Base-by-base conservation (phyloP, 2,888 invertebrate species). In the Magallana nippona region DNA sequence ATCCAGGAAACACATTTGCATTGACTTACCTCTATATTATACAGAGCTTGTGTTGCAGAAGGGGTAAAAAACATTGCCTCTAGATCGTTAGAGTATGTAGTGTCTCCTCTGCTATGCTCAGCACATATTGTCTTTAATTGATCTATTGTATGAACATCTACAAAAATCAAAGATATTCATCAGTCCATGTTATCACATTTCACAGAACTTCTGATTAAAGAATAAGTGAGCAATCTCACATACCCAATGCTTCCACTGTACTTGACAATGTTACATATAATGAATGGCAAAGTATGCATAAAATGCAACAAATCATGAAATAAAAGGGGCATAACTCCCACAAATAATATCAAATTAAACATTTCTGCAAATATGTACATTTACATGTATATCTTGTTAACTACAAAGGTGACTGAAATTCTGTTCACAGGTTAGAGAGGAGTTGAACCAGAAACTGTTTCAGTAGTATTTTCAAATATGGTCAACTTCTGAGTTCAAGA, bases 11-110 rank as follows among this genome's bases (percentile, higher is more conserved):
- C 8, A 44, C 5, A 44, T 44, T 27, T 44, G 44, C 44, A 5
- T 44, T 8, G 8, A 44, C 44, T n/a, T 60, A 96, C 97, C 94
- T 96, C 96, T 88, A 97, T 95, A 94, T 96, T 96, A 92, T 97
- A 97, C 83, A 96, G 95, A n/a, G 97, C 97, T 90, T 95, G 93
- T 62, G 97, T 96, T 19, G 97, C 96, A 78, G 96, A 96, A 15
- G 96, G 95, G 89, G 96, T 96, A 92, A 97, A 96, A 94, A 97
- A 94, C 89, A 94, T 89, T 55, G 90, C 89, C 86, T 95, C 94
- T 85, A 94, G 95, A 17, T 95, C 95, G 77, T 95, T 92, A 55
- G 95, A 94, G 15, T 91, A 86, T 63, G 83, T 83, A 57, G 89
- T 86, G 56, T 88, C 90, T 19, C 89, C 87, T 79, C 89, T 84